Conservation (phyloP, 2,113 vertebrate genomes). For the Pseudopodoces humilis region DNA sequence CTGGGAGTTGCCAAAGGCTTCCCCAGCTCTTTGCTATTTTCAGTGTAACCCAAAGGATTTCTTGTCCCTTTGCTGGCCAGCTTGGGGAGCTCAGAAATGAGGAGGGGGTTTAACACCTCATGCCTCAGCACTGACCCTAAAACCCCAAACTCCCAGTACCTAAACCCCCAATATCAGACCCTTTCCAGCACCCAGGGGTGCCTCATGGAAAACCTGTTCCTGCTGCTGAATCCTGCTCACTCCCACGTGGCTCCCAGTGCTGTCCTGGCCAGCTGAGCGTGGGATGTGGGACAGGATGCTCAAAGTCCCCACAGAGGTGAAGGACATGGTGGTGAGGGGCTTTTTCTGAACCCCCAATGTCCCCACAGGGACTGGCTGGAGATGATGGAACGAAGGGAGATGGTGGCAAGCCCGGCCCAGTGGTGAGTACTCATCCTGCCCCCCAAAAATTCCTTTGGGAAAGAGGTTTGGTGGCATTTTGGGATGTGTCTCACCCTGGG, state of each 20-base stretch:
- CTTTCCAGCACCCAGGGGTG: neutral
- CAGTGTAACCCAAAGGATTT: neutral
- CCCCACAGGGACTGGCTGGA: conserved; percentile 76
- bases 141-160: neutral
- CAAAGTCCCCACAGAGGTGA: fast-evolving
- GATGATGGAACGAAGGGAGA: conserved; percentile 77
- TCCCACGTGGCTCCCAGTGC: fast-evolving
- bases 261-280: fast-evolving
- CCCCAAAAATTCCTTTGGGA: neutral
- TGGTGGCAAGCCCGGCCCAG: conserved; percentile 65
- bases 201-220: neutral
- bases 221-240: fast-evolving
- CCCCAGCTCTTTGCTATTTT: neutral
- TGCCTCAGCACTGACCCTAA: neutral
- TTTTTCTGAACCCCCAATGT: neutral
- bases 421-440: conserved; percentile 62
- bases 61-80: neutral
- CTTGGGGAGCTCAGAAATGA: fast-evolving
- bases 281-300: neutral
- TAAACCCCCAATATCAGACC: neutral
- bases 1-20: neutral
- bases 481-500: neutral
- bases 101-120: neutral
- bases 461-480: neutral
- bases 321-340: fast-evolving